phyloP scores from a whole-genome alignment of 2,888 invertebrate genomes.

The Dynastes hyllus region DNA sequence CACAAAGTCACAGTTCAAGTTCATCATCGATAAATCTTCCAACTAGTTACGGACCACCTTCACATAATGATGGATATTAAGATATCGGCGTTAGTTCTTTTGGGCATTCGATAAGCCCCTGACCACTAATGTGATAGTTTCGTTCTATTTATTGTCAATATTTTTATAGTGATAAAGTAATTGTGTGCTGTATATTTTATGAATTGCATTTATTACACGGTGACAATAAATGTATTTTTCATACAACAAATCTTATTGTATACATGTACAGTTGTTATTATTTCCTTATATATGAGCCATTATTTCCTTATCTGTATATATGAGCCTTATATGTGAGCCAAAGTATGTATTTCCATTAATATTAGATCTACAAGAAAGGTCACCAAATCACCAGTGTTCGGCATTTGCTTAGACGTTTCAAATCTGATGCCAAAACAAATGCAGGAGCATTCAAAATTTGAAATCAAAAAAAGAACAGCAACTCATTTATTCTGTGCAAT shows the following conservation, averaged over 20 bases:
- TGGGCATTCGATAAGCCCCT: constrained; percentile 55
- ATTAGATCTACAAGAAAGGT: too few species aligned
- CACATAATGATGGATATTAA: constrained; percentile 69
- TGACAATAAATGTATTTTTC: constrained; percentile 69
- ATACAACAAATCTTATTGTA: constrained; percentile 46
- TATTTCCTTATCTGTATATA: too few species aligned
- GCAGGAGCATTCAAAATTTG: too few species aligned
- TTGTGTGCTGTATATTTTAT: constrained; percentile 56
- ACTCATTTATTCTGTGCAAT: too few species aligned
- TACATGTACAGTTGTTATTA: background rate
- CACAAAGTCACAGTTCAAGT: constrained; percentile 53
- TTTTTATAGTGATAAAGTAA: constrained; percentile 57
- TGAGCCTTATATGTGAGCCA: too few species aligned
- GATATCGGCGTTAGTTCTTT: constrained; percentile 51
- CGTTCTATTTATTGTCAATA: constrained; percentile 50
- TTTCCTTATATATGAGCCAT: too few species aligned
- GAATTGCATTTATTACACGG: constrained; percentile 64
- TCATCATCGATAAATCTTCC: constrained; percentile 68
- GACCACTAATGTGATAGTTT: constrained; percentile 51
- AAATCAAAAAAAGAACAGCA: too few species aligned
- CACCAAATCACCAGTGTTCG: too few species aligned
- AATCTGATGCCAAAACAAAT: too few species aligned
- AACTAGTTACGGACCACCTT: constrained; percentile 68
- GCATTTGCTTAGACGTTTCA: too few species aligned
- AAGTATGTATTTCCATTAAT: too few species aligned